Conservation (phyloP, 2,888 invertebrate species). For the Stenodema calcarata region DNA sequence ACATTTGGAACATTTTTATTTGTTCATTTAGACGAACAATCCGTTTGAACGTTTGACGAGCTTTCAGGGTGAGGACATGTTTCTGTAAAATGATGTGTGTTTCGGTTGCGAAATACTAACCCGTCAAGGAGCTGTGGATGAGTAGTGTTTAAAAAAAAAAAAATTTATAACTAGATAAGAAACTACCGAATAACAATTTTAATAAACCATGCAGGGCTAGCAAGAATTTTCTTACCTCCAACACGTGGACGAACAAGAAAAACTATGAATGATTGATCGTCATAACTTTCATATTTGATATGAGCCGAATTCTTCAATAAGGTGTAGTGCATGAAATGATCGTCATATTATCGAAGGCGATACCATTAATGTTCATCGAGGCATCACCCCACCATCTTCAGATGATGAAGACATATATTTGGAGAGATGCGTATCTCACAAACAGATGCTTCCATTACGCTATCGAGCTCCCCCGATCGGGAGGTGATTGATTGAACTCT, state of each 20-base stretch:
- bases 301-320: not conserved
- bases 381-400: not conserved
- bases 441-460: constrained; percentile 46
- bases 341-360: constrained; percentile 9
- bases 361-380: not conserved
- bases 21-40: too few species aligned
- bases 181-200: too few species aligned
- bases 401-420: constrained; percentile 35
- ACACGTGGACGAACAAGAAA: not conserved
- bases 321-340: not conserved
- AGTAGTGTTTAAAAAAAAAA: too few species aligned
- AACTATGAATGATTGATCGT: not conserved
- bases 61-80: too few species aligned
- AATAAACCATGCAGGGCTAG: too few species aligned
- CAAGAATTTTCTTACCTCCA: too few species aligned
- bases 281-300: not conserved
- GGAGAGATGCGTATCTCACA: constrained; percentile 29
- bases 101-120: too few species aligned
- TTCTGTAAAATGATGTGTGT: too few species aligned
- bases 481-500: constrained; percentile 33
- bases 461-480: constrained; percentile 31
- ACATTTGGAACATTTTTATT: too few species aligned
- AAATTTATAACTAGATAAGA: too few species aligned
- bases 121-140: too few species aligned
- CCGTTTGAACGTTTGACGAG: too few species aligned